Percentiles rank a stretch among this genome's conserved stretches.
These are phyloP conservation scores for Muraenolepis orangiensis DNA, from an alignment of 2,797 vertebrate genomes.

Conservation along the genomic window DNA sequence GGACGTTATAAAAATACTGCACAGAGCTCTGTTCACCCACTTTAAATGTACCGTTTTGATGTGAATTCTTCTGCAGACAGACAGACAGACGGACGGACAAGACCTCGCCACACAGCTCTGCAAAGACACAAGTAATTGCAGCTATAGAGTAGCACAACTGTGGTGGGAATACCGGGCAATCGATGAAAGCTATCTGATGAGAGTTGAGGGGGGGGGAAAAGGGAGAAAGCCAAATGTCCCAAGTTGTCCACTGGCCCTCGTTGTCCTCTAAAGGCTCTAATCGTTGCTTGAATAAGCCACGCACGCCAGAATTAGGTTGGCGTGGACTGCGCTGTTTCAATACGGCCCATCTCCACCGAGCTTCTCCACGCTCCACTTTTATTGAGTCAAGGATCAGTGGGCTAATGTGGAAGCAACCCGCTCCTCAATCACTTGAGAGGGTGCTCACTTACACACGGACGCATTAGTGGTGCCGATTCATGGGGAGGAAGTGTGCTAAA, in stretches of 20 bases:
- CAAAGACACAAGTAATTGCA: neutral
- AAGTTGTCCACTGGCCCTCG: neutral
- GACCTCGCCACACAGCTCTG: neutral
- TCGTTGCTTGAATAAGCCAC: neutral
- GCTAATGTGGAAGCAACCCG: conserved; percentile 33
- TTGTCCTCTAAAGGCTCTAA: neutral
- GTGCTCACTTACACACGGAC: conserved; percentile 43
- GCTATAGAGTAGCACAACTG: neutral
- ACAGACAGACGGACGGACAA: neutral
- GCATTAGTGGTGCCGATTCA: conserved; percentile 35
- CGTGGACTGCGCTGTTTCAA: neutral
- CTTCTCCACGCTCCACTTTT: conserved; percentile 16
- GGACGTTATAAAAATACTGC: neutral
- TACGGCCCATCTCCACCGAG: neutral
- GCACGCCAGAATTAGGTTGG: neutral
- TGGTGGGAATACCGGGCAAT: neutral
- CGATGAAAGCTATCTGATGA: neutral
- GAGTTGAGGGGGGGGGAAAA: neutral
- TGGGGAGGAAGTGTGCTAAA: conserved; percentile 43
- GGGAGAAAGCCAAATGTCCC: neutral
- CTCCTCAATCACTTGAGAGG: conserved; percentile 32
- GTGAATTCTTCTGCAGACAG: conserved; percentile 14
- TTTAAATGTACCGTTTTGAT: conserved; percentile 11
- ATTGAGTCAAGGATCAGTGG: conserved; percentile 31
- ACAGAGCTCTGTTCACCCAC: conserved; percentile 21